Conservation (phyloP, 2,113 vertebrate species). For the Xenopus tropicalis region DNA sequence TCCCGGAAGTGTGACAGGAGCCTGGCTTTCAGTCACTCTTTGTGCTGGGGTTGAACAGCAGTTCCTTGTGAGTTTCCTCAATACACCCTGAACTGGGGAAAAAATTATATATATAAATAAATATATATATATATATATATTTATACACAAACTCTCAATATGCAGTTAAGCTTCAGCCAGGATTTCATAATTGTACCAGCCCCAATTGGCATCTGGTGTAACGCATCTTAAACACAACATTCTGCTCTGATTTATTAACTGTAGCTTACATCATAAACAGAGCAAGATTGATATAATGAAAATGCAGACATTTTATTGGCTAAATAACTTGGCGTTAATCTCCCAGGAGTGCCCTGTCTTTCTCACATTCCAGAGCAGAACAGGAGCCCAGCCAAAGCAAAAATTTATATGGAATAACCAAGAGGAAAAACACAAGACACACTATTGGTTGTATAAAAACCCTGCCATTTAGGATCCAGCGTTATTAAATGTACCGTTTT, state of each 20-base stretch:
- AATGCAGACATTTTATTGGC: slow-evolving; percentile 28
- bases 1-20: slow-evolving; percentile 9
- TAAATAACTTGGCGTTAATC: slow-evolving; percentile 14
- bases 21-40: slow-evolving; percentile 3
- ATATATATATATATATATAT: not conserved
- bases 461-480: not conserved
- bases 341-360: slow-evolving; percentile 19
- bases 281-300: slow-evolving; percentile 29
- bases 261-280: slow-evolving; percentile 28
- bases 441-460: slow-evolving; percentile 8
- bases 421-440: not conserved
- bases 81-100: not conserved
- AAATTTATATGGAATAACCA: slow-evolving; percentile 10
- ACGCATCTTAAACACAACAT: slow-evolving; percentile 13
- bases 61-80: not conserved
- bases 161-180: not conserved
- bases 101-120: not conserved
- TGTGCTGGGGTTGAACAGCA: not conserved
- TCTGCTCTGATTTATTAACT: slow-evolving; percentile 36
- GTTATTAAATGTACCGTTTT: too few relatives aligned
- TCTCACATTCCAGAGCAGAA: slow-evolving; percentile 1
- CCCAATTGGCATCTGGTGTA: slow-evolving; percentile 20
- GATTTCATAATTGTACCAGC: slow-evolving; percentile 19
- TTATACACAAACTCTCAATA: not conserved
- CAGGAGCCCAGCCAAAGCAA: slow-evolving; percentile 18